phyloP scores from a whole-genome alignment of 2,797 vertebrate genomes.

The Microctenopoma stevenorrisi region DNA sequence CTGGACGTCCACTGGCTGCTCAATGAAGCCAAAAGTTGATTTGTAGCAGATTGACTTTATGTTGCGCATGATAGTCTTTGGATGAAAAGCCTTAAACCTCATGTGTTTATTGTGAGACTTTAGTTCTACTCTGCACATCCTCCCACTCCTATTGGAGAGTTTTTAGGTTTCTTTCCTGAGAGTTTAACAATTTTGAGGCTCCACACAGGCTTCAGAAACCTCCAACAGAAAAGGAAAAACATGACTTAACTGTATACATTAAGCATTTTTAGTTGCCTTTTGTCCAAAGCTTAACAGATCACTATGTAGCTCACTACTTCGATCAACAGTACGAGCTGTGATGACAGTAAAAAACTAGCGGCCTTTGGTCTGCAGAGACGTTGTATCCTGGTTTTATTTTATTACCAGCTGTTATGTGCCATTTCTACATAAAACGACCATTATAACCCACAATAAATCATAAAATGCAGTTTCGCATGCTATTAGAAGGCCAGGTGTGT shows the following conservation, averaged over 20 bases:
- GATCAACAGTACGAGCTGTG: conserved; percentile 19
- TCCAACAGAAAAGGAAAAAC: no score
- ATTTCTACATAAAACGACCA: conserved; percentile 35
- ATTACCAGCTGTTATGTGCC: conserved; percentile 28
- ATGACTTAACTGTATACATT: neutral
- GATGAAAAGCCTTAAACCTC: no score
- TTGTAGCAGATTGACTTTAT: no score
- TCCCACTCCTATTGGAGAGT: no score
- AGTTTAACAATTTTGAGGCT: no score
- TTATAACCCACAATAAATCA: conserved; percentile 31
- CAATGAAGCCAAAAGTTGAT: no score
- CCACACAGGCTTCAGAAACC: no score
- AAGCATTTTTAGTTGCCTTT: neutral
- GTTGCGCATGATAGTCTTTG: no score
- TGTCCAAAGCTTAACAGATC: neutral
- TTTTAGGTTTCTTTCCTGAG: no score
- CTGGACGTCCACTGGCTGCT: no score
- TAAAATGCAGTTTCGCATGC: conserved; percentile 35
- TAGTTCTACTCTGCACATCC: no score
- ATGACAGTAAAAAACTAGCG: conserved; percentile 25
- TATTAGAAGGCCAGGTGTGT: conserved; percentile 16
- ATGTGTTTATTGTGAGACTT: no score
- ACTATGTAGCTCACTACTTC: neutral
- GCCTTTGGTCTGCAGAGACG: conserved; percentile 48
- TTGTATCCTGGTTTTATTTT: conserved; percentile 24